These are phyloP conservation scores for Amiota communis DNA, from an alignment of 2,888 invertebrate species.

Conservation along the genomic window DNA sequence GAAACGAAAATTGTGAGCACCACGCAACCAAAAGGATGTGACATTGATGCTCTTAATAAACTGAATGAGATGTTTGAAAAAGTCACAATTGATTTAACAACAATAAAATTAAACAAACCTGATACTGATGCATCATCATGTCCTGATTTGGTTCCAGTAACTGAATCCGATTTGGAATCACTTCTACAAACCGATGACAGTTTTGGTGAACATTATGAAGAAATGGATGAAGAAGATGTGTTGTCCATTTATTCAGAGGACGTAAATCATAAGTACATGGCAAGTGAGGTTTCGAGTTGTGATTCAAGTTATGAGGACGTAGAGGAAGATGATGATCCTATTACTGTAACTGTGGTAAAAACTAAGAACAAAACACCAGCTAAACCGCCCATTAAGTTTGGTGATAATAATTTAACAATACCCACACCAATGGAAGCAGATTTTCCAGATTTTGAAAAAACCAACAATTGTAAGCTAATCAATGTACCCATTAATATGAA, in stretches of 20 bases:
- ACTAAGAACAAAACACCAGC: not conserved
- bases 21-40: conserved; percentile 38
- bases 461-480: not conserved
- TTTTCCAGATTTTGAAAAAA: not conserved
- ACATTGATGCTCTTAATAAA: conserved; percentile 28
- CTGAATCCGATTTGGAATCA: conserved; percentile 9
- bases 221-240: conserved; percentile 18
- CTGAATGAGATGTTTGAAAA: not conserved
- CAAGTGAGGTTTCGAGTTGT: not conserved
- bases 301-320: not conserved
- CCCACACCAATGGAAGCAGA: not conserved
- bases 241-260: conserved; percentile 40
- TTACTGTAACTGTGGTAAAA: too few species aligned
- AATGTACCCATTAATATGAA: too few species aligned
- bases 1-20: conserved; percentile 7
- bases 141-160: conserved; percentile 47
- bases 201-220: conserved; percentile 13
- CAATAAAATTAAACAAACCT: not conserved
- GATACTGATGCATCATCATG: conserved; percentile 28
- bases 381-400: not conserved
- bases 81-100: not conserved
- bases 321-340: conserved; percentile 1
- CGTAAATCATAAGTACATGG: conserved; percentile 47
- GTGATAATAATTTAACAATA: not conserved
- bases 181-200: conserved; percentile 11